Evolutionary conservation across 2,888 invertebrate genomes (phyloP).

Genomic region (Cepaea hortensis): DNA sequence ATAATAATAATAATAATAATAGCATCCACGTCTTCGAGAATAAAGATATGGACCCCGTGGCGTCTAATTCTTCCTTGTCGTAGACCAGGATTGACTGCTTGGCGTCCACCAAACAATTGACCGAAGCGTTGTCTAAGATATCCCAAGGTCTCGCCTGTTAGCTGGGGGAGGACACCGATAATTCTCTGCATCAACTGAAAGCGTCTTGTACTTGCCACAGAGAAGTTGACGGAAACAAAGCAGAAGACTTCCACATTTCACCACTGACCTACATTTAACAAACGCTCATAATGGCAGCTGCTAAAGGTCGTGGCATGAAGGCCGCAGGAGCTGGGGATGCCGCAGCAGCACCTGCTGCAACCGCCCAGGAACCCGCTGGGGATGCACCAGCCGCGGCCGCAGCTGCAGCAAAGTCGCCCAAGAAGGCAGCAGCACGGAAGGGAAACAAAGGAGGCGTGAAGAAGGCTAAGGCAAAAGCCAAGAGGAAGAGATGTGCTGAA

Average conservation of each 20-base stretch:
- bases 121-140: no score
- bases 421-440: conserved; percentile 49
- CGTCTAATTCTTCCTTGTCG: no score
- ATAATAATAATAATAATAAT: no score
- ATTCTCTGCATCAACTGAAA: no score
- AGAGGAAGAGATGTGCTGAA: conserved; percentile 40
- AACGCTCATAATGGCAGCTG: conserved; percentile 55
- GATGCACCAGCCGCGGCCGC: conserved; percentile 25
- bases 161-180: no score
- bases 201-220: no score
- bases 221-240: no score
- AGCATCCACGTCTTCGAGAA: no score
- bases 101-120: no score
- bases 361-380: conserved; percentile 2
- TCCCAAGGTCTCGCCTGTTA: no score
- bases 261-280: not conserved
- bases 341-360: conserved; percentile 31
- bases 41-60: no score
- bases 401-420: conserved; percentile 41
- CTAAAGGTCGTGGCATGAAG: conserved; percentile 55
- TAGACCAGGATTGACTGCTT: no score
- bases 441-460: conserved; percentile 46
- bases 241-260: not conserved
- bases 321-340: conserved; percentile 44
- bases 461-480: conserved; percentile 44